phyloP scores from a whole-genome alignment of 2,797 vertebrate genomes.

The Holocentrus rufus region DNA sequence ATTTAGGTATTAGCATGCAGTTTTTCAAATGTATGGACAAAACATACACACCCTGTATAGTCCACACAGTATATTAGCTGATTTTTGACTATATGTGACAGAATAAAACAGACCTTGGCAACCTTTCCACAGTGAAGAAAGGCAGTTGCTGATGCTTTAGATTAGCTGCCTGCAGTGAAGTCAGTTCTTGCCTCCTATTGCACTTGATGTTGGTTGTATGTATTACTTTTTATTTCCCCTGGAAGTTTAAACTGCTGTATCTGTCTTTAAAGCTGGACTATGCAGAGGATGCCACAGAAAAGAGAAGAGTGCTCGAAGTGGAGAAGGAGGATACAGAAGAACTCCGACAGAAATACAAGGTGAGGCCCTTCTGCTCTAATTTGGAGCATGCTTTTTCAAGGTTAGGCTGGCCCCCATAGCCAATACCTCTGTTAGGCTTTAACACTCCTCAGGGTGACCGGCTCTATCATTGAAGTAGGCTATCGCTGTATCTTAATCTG shows the following conservation, averaged over 20 bases:
- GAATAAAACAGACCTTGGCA: background rate
- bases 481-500: background rate
- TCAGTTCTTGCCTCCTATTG: too few relatives aligned
- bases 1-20: background rate
- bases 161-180: background rate
- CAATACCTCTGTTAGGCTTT: background rate
- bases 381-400: background rate
- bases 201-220: background rate
- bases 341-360: slow-evolving; percentile 98
- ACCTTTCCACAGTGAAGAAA: background rate
- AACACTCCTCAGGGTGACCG: background rate
- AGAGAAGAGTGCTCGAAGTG: slow-evolving; percentile 94
- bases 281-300: slow-evolving; percentile 97
- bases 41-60: background rate
- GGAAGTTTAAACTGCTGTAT: slow-evolving; percentile 22
- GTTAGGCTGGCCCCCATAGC: background rate
- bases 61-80: background rate
- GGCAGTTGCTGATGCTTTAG: background rate
- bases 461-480: background rate
- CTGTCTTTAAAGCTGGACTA: slow-evolving; percentile 89
- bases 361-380: slow-evolving; percentile 55
- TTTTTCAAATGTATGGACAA: background rate
- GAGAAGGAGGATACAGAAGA: slow-evolving; percentile 99
- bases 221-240: slow-evolving; percentile 6
- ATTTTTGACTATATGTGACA: background rate